Percentiles rank a stretch among this genome's conserved stretches.
These are phyloP conservation scores for Bombus confusus DNA, from an alignment of 1,140 invertebrate species.

Conservation along the genomic window DNA sequence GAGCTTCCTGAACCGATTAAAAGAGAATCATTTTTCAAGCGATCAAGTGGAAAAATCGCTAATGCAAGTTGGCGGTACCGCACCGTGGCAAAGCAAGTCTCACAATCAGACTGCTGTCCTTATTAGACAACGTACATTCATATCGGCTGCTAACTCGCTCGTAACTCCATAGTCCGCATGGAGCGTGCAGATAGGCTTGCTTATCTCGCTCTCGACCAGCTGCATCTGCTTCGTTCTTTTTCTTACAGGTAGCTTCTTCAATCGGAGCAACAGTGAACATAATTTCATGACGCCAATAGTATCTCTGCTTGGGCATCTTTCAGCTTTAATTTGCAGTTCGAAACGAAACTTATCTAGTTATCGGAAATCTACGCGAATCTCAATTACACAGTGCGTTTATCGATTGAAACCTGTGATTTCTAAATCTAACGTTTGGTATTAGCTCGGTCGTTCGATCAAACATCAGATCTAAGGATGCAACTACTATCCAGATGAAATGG, in stretches of 20 bases:
- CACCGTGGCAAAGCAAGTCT: conserved; percentile 14
- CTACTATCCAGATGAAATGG: neutral
- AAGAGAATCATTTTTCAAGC: neutral
- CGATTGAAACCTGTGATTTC: neutral
- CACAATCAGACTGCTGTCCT: conserved; percentile 46
- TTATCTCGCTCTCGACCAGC: conserved; percentile 29
- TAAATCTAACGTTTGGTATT: neutral
- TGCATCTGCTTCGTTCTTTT: conserved; percentile 20
- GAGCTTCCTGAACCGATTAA: neutral
- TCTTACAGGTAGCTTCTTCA: conserved; percentile 14
- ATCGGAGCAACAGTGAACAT: conserved; percentile 15
- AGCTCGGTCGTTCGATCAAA: neutral
- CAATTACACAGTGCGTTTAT: neutral
- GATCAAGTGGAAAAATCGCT: conserved; percentile 3
- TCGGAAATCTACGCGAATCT: neutral
- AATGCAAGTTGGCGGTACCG: conserved; percentile 36
- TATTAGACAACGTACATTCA: conserved; percentile 46
- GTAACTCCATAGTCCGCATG: conserved; percentile 25
- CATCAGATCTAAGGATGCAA: neutral
- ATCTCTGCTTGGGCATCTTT: neutral
- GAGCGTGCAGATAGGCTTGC: conserved; percentile 27
- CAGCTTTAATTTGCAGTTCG: neutral
- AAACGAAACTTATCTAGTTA: no score
- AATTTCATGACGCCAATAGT: conserved; percentile 16
- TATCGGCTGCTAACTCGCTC: conserved; percentile 29